Evolutionary conservation across 1,140 invertebrate species (phyloP).

Genomic region (Holotrichia oblita): DNA sequence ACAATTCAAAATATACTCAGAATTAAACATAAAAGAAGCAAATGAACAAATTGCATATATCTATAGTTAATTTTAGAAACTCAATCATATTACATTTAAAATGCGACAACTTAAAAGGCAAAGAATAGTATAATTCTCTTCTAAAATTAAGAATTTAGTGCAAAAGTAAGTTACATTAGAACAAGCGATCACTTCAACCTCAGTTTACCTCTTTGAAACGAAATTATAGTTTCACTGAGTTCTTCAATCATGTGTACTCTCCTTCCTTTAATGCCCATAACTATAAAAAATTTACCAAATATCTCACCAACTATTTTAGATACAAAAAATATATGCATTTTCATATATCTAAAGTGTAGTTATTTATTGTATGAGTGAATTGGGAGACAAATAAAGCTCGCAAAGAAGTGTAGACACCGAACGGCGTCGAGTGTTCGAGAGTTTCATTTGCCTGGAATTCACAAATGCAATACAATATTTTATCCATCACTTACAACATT

Average conservation of each 20-base stretch:
- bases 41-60: background rate
- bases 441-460: no score
- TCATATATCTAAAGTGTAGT: background rate
- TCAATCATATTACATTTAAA: background rate
- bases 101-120: background rate
- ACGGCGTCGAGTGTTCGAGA: no score
- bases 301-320: background rate
- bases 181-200: conserved; percentile 38
- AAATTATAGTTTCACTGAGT: conserved; percentile 96
- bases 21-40: no score
- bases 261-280: conserved; percentile 98
- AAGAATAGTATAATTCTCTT: conserved; percentile 38
- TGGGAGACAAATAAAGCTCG: no score
- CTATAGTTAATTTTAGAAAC: conserved; percentile 28
- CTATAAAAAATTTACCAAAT: conserved; percentile 68
- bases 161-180: conserved; percentile 40
- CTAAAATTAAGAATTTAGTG: conserved; percentile 36
- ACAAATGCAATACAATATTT: no score
- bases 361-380: no score
- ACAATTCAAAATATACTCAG: no score
- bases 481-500: no score
- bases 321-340: background rate
- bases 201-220: conserved; percentile 94
- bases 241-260: conserved; percentile 98
- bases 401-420: no score